Conservation (phyloP, 2,113 vertebrate species). For the Bufo bufo region DNA sequence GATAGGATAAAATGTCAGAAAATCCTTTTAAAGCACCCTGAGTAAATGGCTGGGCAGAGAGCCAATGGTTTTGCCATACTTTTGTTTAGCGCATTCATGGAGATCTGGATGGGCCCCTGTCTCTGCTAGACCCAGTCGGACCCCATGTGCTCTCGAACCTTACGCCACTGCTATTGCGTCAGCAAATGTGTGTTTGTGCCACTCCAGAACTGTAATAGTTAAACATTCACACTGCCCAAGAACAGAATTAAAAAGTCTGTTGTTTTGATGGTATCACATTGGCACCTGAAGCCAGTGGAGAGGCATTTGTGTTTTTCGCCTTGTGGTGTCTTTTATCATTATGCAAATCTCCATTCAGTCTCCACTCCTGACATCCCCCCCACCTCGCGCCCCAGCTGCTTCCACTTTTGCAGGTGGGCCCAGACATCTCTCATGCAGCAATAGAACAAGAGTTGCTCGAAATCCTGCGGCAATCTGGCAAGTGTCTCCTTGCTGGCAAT, state of each 20-base stretch:
- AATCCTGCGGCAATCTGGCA: conserved; percentile 27
- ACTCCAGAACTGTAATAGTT: neutral
- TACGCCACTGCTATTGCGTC: neutral
- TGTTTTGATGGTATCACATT: conserved; percentile 11
- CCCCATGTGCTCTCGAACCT: too few species aligned
- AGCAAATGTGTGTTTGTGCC: neutral
- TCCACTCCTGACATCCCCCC: neutral
- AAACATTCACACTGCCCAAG: neutral
- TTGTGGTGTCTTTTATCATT: conserved; percentile 4
- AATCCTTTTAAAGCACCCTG: too few species aligned
- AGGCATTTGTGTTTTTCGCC: neutral
- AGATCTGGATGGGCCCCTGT: too few species aligned
- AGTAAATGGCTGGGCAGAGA: too few species aligned
- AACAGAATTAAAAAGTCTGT: neutral
- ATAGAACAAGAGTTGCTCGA: neutral
- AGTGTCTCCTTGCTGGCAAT: conserved; percentile 26
- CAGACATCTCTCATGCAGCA: neutral
- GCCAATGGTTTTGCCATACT: too few species aligned
- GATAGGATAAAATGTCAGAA: too few species aligned
- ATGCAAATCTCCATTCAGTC: neutral
- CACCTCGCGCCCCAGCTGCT: neutral
- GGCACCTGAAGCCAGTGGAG: neutral
- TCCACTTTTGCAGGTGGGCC: conserved; percentile 38
- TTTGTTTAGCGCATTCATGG: too few species aligned
- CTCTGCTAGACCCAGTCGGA: too few species aligned